Conservation (phyloP, 2,888 invertebrate species). For the Hirtodrosophila trivittata region DNA sequence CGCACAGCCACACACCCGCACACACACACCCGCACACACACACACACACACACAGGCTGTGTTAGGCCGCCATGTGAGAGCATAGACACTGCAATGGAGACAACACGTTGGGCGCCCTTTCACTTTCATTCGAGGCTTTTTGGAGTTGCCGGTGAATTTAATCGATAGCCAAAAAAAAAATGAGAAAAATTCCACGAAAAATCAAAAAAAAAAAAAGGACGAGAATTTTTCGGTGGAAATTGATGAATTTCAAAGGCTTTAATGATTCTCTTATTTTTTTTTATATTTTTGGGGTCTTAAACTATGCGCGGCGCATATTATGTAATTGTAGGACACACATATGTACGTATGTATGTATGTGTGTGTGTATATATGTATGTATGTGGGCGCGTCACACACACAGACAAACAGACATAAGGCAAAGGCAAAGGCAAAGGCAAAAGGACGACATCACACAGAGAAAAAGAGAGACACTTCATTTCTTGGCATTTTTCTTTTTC, state of each 20-base stretch:
- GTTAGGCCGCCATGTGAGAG: conserved; percentile 23
- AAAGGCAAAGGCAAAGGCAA: conserved; percentile 18
- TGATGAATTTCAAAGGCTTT: conserved; percentile 49
- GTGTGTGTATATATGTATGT: conserved; percentile 9
- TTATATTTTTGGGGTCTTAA: conserved; percentile 44
- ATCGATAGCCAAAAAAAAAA: conserved; percentile 20
- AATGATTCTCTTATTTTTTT: conserved; percentile 43
- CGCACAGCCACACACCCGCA: conserved; percentile 52
- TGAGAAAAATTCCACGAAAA: too few species aligned
- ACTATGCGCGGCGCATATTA: conserved; percentile 75
- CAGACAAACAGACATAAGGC: conserved; percentile 21
- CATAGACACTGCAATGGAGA: conserved; percentile 38
- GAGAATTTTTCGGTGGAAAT: conserved; percentile 32
- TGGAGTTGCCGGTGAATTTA: conserved; percentile 27
- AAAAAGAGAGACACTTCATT: conserved; percentile 71
- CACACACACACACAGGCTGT: conserved; percentile 6
- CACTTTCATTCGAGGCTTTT: conserved; percentile 45
- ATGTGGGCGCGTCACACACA: conserved; percentile 28
- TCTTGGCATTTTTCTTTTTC: conserved; percentile 70
- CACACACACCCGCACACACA: conserved; percentile 35
- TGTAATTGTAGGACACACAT: conserved; percentile 70
- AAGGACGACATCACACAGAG: conserved; percentile 35
- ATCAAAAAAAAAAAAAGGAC: conserved; percentile 6
- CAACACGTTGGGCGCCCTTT: conserved; percentile 37
- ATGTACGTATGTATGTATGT: conserved; percentile 3